A percentile compares a stretch with the other conserved stretches of the same genome.
phyloP scores from a whole-genome alignment of 2,888 invertebrate species.

The Candidula unifasciata region DNA sequence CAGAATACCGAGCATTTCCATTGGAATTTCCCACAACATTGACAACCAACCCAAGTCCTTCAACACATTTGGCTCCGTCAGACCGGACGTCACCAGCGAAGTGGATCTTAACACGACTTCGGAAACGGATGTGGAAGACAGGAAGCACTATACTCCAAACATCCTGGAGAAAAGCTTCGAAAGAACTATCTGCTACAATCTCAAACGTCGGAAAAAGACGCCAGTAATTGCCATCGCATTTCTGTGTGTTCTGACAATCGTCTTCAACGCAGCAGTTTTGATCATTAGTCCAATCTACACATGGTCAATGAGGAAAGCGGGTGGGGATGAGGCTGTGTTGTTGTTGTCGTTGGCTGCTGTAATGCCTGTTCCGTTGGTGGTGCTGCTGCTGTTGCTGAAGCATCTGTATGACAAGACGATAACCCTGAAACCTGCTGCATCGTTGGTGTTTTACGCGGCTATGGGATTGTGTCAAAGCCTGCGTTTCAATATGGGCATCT shows the following conservation, averaged over 20 bases:
- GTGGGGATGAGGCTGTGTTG: slow-evolving; percentile 40
- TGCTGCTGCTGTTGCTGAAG: slow-evolving; percentile 35
- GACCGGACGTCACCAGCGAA: slow-evolving; percentile 49
- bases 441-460: slow-evolving; percentile 12
- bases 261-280: slow-evolving; percentile 33
- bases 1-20: slow-evolving; percentile 35
- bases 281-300: slow-evolving; percentile 41
- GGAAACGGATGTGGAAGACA: slow-evolving; percentile 41
- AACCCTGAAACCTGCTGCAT: slow-evolving; percentile 40
- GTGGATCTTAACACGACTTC: slow-evolving; percentile 48
- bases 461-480: slow-evolving; percentile 31
- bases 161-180: slow-evolving; percentile 49
- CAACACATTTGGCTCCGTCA: slow-evolving; percentile 49
- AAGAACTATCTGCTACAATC: slow-evolving; percentile 46
- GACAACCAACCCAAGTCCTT: slow-evolving; percentile 40
- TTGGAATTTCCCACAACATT: slow-evolving; percentile 42
- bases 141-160: slow-evolving; percentile 40
- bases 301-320: slow-evolving; percentile 39
- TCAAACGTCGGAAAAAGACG: slow-evolving; percentile 30
- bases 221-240: slow-evolving; percentile 7
- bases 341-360: slow-evolving; percentile 34
- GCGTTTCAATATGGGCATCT: slow-evolving; percentile 37
- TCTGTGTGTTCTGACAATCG: slow-evolving; percentile 32
- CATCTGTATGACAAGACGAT: slow-evolving; percentile 43
- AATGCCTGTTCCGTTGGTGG: slow-evolving; percentile 35